These are phyloP conservation scores for Agrilus planipennis DNA, from an alignment of 1,140 invertebrate genomes.

Conservation along the genomic window DNA sequence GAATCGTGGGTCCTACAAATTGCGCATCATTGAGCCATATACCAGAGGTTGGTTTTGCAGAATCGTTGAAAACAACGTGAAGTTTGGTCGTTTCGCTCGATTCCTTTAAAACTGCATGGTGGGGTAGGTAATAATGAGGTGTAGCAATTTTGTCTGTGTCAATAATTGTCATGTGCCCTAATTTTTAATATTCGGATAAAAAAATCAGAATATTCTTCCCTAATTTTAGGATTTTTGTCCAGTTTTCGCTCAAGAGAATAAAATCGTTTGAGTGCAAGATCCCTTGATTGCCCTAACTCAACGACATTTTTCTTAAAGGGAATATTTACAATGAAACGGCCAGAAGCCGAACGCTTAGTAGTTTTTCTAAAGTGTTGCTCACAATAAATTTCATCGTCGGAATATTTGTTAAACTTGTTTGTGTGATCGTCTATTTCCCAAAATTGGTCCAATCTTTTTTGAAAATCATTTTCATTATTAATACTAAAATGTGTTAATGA, in stretches of 20 bases:
- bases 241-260: conserved; percentile 18
- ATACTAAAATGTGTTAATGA: no score
- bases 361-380: no score
- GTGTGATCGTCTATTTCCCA: no score
- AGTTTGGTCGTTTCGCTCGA: conserved; percentile 14
- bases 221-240: conserved; percentile 12
- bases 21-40: conserved; percentile 11
- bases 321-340: no score
- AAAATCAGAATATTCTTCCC: conserved; percentile 20
- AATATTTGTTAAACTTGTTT: no score
- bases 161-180: conserved; percentile 19
- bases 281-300: no score
- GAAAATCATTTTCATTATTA: no score
- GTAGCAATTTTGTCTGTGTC: neutral
- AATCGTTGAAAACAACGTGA: conserved; percentile 14
- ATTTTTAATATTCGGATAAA: conserved; percentile 14
- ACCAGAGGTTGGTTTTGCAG: conserved; percentile 1
- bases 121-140: conserved; percentile 24
- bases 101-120: conserved; percentile 31
- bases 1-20: conserved; percentile 24
- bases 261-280: conserved; percentile 9
- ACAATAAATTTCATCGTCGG: no score
- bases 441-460: no score
- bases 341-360: no score
- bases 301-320: no score